Conservation (phyloP, 2,113 vertebrate genomes). For the Vidua chalybeata region DNA sequence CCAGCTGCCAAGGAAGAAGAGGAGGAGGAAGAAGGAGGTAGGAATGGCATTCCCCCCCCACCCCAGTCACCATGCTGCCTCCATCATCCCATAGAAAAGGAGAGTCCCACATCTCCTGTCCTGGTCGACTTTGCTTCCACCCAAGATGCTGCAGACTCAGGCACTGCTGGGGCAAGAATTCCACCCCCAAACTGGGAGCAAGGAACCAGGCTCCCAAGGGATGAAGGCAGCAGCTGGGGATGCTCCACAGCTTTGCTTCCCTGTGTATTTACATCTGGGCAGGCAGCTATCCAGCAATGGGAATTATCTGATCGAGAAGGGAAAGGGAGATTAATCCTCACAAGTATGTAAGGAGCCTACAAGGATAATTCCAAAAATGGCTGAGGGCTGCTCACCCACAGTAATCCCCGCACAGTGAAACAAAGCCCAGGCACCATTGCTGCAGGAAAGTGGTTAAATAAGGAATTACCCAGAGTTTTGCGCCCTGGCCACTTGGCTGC, state of each 20-base stretch:
- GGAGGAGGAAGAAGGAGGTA: background rate
- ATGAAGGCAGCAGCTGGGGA: background rate
- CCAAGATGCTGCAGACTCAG: background rate
- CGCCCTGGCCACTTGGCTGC: rapidly evolving
- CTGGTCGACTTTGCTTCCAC: rapidly evolving
- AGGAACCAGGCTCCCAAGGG: rapidly evolving
- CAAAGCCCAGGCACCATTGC: background rate
- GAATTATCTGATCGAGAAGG: background rate
- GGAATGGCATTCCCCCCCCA: background rate
- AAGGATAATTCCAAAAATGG: slow-evolving; percentile 2
- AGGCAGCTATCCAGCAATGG: background rate
- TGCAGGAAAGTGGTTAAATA: slow-evolving; percentile 4
- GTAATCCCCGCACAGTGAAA: background rate
- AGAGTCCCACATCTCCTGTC: background rate
- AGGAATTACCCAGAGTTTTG: background rate
- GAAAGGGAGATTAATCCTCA: background rate
- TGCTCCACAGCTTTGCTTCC: background rate
- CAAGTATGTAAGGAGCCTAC: background rate
- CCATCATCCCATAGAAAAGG: background rate
- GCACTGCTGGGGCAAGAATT: rapidly evolving
- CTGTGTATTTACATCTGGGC: background rate
- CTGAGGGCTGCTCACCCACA: background rate
- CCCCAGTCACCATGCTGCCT: rapidly evolving
- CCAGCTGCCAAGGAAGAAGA: background rate
- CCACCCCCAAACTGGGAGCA: background rate